phyloP scores from a whole-genome alignment of 1,140 invertebrate genomes.

The Heliconius eleuchia region DNA sequence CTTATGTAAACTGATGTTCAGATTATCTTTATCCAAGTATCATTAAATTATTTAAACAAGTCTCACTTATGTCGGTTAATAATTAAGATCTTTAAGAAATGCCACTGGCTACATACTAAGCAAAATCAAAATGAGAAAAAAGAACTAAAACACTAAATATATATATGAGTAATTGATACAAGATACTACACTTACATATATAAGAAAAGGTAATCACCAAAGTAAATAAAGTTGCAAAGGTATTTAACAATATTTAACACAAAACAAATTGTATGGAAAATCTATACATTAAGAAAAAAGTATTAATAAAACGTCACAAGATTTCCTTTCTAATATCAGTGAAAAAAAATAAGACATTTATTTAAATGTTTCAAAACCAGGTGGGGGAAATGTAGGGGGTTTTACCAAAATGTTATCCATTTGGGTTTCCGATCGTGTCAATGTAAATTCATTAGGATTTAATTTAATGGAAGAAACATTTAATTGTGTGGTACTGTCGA shows the following conservation, averaged over 20 bases:
- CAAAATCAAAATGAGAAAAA: neutral
- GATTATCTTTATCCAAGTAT: neutral
- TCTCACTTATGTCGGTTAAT: neutral
- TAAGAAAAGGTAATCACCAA: too few relatives aligned
- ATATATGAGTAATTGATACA: too few relatives aligned
- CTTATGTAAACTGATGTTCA: neutral
- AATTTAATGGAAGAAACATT: neutral
- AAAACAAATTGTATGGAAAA: too few relatives aligned
- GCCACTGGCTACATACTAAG: neutral
- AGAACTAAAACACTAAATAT: neutral
- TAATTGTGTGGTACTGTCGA: neutral
- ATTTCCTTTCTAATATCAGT: neutral
- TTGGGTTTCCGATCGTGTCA: slow-evolving; percentile 3
- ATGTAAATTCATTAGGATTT: slow-evolving; percentile 11
- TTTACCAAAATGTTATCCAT: neutral
- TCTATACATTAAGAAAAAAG: too few relatives aligned
- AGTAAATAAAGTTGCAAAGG: too few relatives aligned
- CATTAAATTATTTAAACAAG: neutral
- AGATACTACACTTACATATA: too few relatives aligned
- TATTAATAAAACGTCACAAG: neutral
- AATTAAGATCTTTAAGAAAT: neutral
- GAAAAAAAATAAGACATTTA: neutral
- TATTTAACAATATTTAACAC: too few relatives aligned
- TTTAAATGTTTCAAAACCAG: slow-evolving; percentile 12
- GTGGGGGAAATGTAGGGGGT: slow-evolving; percentile 9